These are phyloP conservation scores for Megalopta genalis DNA, from an alignment of 1,140 invertebrate species.

Conservation along the genomic window DNA sequence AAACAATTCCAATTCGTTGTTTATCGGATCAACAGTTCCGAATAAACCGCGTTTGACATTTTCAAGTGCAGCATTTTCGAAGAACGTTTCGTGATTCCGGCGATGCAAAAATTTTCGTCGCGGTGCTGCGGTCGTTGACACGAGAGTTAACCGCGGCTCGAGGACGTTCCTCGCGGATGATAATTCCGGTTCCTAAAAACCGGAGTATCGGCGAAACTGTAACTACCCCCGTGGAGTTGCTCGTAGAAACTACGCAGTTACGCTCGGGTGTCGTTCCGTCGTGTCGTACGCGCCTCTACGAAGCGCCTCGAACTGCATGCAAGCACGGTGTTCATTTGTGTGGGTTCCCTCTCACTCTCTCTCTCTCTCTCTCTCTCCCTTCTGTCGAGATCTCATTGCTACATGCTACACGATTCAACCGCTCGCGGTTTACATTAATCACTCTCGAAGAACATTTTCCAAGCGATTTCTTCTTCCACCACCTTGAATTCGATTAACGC, in stretches of 20 bases:
- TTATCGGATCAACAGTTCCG: too few species aligned
- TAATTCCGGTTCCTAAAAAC: background rate
- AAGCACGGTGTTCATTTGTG: conserved; percentile 28
- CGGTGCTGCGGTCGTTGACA: too few species aligned
- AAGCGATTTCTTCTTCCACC: background rate
- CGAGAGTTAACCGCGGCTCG: background rate
- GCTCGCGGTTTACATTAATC: conserved; percentile 18
- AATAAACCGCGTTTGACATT: too few species aligned
- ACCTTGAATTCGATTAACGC: too few species aligned
- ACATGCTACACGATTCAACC: conserved; percentile 56
- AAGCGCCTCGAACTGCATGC: conserved; percentile 38
- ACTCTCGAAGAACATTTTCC: conserved; percentile 34
- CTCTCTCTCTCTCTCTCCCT: conserved; percentile 54
- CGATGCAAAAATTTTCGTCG: too few species aligned
- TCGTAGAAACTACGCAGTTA: conserved; percentile 72
- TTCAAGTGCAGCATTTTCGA: too few species aligned
- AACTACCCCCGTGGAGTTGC: conserved; percentile 49
- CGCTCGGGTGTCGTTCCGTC: conserved; percentile 64
- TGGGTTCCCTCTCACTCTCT: conserved; percentile 51
- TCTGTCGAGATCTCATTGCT: conserved; percentile 50
- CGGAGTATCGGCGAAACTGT: background rate
- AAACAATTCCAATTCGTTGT: too few species aligned
- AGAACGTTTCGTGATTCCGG: too few species aligned
- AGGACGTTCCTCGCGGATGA: conserved; percentile 13
- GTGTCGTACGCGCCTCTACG: conserved; percentile 58